These are phyloP conservation scores for Danio aesculapii DNA, from an alignment of 2,797 vertebrate genomes.

Conservation along the genomic window DNA sequence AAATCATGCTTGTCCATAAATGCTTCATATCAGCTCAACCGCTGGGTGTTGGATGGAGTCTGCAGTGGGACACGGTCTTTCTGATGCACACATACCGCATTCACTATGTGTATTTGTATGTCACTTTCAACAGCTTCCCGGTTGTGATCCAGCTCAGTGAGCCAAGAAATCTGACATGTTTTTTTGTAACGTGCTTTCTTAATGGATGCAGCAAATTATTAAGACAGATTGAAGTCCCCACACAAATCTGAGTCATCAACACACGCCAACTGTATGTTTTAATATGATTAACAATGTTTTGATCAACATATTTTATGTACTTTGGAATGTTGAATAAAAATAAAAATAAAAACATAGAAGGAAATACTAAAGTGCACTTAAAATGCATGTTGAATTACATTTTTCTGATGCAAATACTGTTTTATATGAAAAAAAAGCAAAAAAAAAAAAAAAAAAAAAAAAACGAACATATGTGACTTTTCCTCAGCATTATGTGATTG, in stretches of 20 bases:
- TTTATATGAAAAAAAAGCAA: no score
- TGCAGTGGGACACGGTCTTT: background rate
- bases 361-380: no score
- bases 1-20: background rate
- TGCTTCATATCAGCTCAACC: background rate
- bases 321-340: no score
- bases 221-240: constrained; percentile 10
- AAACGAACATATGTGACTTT: no score
- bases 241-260: background rate
- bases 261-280: background rate
- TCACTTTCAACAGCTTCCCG: background rate
- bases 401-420: no score
- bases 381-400: no score
- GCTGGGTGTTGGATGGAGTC: background rate
- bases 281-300: no score
- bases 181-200: background rate
- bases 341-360: no score
- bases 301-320: no score
- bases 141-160: constrained; percentile 14
- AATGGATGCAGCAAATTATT: background rate
- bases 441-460: no score
- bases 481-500: background rate
- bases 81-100: background rate
- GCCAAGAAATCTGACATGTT: background rate
- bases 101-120: background rate